These are phyloP conservation scores for Catocala sponsa DNA, from an alignment of 2,888 invertebrate species.

Conservation along the genomic window DNA sequence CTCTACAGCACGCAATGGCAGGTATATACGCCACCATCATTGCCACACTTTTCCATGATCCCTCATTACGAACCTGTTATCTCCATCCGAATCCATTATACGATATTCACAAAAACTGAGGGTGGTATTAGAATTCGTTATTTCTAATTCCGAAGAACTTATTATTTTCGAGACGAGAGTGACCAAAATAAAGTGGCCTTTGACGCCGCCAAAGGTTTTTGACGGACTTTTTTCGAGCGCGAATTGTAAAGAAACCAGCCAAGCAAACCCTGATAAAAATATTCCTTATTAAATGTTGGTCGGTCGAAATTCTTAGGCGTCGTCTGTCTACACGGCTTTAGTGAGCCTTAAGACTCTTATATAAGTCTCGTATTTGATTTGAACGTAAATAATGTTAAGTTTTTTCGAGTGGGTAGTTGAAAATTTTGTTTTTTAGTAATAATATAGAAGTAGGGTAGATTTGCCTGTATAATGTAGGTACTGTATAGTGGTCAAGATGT, in stretches of 20 bases:
- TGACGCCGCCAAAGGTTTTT: slow-evolving; percentile 60
- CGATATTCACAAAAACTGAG: no score
- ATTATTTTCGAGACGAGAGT: slow-evolving; percentile 78
- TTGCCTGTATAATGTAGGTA: no score
- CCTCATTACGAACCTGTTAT: no score
- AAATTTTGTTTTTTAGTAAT: no score
- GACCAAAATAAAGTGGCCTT: slow-evolving; percentile 78
- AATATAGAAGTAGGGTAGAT: no score
- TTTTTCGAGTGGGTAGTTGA: no score
- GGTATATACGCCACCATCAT: no score
- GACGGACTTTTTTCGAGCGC: slow-evolving; percentile 53
- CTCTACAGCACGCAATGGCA: no score
- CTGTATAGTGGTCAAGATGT: no score
- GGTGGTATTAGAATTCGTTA: slow-evolving; percentile 50
- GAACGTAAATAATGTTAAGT: no score
- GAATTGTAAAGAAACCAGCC: slow-evolving; percentile 64
- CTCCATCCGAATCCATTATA: no score
- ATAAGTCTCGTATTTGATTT: background rate
- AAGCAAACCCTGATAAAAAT: slow-evolving; percentile 58
- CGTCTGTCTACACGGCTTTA: slow-evolving; percentile 19
- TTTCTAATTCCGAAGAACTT: slow-evolving; percentile 60
- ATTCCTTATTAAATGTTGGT: slow-evolving; percentile 50
- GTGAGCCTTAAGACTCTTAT: slow-evolving; percentile 12
- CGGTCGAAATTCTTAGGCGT: slow-evolving; percentile 34
- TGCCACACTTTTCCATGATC: no score